A percentile compares a stretch with the other conserved stretches of the same genome.
These are phyloP conservation scores for Haliclystus octoradiatus DNA, from an alignment of 30 jellyfish, hydroid and myxozoan genomes.

Conservation along the genomic window DNA sequence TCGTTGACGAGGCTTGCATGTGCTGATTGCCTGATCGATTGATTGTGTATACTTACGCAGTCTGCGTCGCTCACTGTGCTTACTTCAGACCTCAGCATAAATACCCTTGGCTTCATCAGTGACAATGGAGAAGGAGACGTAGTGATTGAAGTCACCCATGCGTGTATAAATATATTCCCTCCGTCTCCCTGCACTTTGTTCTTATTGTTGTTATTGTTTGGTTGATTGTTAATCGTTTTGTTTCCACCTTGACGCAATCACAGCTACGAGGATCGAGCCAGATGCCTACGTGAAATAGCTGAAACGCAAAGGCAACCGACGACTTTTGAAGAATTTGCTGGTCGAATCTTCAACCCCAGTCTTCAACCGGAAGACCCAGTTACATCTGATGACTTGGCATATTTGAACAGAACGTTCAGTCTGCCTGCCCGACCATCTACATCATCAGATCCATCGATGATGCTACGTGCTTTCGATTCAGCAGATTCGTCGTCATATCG, in stretches of 20 bases:
- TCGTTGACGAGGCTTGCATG: no score
- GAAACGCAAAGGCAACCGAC: slow-evolving; percentile 63
- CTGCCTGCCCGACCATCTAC: slow-evolving; percentile 70
- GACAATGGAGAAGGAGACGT: background rate
- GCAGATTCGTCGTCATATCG: slow-evolving; percentile 42
- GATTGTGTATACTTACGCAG: no score
- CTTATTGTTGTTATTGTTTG: background rate
- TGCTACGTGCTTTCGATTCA: slow-evolving; percentile 54
- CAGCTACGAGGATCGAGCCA: slow-evolving; percentile 83
- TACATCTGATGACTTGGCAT: slow-evolving; percentile 35
- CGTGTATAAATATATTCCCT: background rate
- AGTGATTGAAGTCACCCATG: background rate
- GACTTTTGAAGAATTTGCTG: slow-evolving; percentile 62
- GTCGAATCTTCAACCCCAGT: slow-evolving; percentile 45
- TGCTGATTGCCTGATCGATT: no score
- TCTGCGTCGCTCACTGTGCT: no score
- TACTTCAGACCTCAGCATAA: no score
- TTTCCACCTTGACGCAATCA: slow-evolving; percentile 11
- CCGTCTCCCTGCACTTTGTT: background rate
- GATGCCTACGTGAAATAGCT: slow-evolving; percentile 62
- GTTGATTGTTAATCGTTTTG: background rate
- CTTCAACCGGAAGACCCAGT: slow-evolving; percentile 15
- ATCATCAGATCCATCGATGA: slow-evolving; percentile 60
- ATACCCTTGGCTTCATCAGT: background rate
- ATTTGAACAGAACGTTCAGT: slow-evolving; percentile 52